Percentiles rank a stretch among this genome's conserved stretches.
Evolutionary conservation across 2,113 vertebrate genomes (phyloP).

Genomic region (Catharus fuscescens): DNA sequence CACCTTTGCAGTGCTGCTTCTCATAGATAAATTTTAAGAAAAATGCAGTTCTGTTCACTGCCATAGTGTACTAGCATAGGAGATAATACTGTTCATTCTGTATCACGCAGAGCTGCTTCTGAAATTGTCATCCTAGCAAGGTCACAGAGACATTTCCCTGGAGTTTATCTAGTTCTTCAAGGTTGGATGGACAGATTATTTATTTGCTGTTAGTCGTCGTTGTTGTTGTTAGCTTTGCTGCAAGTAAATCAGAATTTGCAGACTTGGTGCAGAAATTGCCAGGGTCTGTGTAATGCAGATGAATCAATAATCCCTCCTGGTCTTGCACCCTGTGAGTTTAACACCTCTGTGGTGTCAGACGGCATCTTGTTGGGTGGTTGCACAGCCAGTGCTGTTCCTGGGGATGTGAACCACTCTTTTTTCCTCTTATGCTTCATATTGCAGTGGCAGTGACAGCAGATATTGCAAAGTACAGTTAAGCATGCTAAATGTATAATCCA

Average conservation of each 20-base stretch:
- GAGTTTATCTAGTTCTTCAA: not conserved
- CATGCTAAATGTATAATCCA: not conserved
- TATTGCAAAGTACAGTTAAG: not conserved
- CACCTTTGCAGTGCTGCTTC: not conserved
- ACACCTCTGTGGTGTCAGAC: not conserved
- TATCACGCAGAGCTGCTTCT: not conserved
- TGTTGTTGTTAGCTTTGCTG: not conserved
- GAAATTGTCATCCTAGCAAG: not conserved
- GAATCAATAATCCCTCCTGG: not conserved
- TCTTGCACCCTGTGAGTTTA: not conserved
- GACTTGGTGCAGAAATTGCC: not conserved
- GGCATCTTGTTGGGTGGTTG: not conserved
- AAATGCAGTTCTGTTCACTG: not conserved
- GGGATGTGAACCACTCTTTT: not conserved
- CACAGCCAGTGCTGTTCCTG: not conserved
- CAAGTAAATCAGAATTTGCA: not conserved
- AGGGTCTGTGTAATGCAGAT: not conserved
- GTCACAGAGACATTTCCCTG: not conserved
- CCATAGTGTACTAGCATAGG: not conserved
- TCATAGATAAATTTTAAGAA: not conserved
- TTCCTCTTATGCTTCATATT: rapidly evolving
- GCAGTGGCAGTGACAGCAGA: not conserved
- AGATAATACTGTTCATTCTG: not conserved
- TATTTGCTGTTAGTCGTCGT: not conserved
- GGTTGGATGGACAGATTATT: not conserved